Evolutionary conservation across 2,113 vertebrate genomes (phyloP).

Genomic region (Nymphicus hollandicus): DNA sequence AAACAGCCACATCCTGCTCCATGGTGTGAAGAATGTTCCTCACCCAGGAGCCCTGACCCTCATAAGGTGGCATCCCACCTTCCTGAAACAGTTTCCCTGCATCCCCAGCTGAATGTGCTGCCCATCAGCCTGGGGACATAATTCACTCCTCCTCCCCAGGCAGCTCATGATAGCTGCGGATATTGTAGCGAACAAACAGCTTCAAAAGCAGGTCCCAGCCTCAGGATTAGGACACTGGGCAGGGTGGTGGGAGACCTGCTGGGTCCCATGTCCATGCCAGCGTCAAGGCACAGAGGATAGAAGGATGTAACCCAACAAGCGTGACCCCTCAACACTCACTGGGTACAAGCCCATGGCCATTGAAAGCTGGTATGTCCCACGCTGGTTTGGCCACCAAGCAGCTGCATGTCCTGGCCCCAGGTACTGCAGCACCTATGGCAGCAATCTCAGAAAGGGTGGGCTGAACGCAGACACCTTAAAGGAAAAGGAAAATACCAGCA

Average conservation of each 20-base stretch:
- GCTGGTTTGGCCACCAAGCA: fast-evolving
- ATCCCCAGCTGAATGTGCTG: neutral
- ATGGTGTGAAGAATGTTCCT: neutral
- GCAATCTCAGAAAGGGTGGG: fast-evolving
- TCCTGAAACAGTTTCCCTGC: neutral
- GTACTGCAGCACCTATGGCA: fast-evolving
- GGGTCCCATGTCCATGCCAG: fast-evolving
- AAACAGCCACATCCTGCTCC: neutral
- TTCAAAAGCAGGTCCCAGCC: neutral
- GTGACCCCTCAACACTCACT: fast-evolving
- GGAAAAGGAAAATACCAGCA: neutral
- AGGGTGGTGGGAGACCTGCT: neutral
- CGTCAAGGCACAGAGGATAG: fast-evolving
- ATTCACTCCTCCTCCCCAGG: neutral
- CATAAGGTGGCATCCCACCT: neutral
- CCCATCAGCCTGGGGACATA: fast-evolving
- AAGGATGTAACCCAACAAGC: neutral
- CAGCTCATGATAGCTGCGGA: fast-evolving
- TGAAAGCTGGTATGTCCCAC: fast-evolving
- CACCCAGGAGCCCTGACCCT: neutral
- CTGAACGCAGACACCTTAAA: fast-evolving
- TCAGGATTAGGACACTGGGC: neutral
- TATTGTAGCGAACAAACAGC: neutral
- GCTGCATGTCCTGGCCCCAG: neutral
- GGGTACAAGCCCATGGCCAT: fast-evolving